Evolutionary conservation across 2,797 vertebrate genomes (phyloP).

Genomic region (Neomorphus geoffroyi): DNA sequence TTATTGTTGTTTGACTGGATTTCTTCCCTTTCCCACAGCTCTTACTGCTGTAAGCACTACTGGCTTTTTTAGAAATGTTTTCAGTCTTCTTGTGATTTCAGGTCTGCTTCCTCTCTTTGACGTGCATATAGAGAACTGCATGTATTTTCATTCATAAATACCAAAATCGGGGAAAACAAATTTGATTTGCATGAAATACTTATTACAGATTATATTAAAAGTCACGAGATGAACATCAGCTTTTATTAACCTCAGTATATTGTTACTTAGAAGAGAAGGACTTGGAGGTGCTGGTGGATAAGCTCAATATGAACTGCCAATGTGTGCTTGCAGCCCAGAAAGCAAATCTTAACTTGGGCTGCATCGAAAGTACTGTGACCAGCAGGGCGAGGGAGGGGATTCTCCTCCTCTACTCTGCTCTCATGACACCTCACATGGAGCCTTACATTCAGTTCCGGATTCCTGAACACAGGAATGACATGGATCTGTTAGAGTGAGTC

Average conservation of each 20-base stretch:
- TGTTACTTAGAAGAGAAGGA: no score
- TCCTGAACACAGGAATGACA: no score
- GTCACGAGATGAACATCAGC: neutral
- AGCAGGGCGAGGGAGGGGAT: no score
- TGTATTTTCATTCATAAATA: neutral
- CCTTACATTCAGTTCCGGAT: no score
- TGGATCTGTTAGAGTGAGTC: no score
- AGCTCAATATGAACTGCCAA: no score
- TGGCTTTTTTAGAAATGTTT: neutral
- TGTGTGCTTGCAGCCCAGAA: no score
- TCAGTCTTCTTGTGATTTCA: neutral
- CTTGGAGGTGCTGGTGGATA: no score
- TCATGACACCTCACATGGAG: no score
- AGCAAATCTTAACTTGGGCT: no score
- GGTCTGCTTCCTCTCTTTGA: neutral
- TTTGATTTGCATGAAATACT: neutral
- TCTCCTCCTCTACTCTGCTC: no score
- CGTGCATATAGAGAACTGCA: neutral
- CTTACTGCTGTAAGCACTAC: neutral
- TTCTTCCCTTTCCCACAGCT: neutral
- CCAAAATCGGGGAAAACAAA: neutral
- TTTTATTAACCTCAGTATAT: neutral
- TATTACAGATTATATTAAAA: neutral
- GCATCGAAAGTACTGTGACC: no score
- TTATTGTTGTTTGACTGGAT: neutral